Base-by-base conservation (phyloP, 2,888 invertebrate genomes). In the Xanthia togata region DNA sequence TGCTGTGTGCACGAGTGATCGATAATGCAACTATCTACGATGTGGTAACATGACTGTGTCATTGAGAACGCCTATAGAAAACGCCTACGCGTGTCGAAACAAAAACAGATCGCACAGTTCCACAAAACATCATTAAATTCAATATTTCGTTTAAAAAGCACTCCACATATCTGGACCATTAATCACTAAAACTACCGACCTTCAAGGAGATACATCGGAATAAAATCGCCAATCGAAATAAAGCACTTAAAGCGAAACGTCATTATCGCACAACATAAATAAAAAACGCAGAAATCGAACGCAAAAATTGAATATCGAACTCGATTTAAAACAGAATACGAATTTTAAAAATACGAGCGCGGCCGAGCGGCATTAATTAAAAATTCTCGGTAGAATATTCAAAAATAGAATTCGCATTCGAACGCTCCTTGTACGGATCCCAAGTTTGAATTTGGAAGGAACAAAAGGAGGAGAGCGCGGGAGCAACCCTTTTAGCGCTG, bases 381-480 rank as follows among this genome's bases (percentile, higher is more conserved):
- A 96, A 96, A 96, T 96, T 96, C 96, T 96, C 96, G 96, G 96
- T 96, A 96, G 96, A 96, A 96, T 96, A 96, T 96, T 96, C 96
- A 95, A 95, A 96, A 96, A 96, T 96, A 96, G 96, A 96, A 96
- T 96, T 95, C 96, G 96, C 96, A 96, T 95, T 96, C 96, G 95
- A 94, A 95, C 95, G 95, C 96, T 96, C 96, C 96, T 96, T 96
- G 96, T 96, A 96, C 95, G 96, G 96, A 93, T 93, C 93, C 92
- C 92, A 94, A 96, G 95, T 96, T 96, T 96, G 96, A 96, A 96
- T 96, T 96, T 96, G 96, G 96, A 93, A 95, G 95, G 94, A 95
- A 96, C 96, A 96, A 96, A 96, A 96, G 95, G 91, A 96, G 93
- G 92, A 96, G 94, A 95, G 93, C 94, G 95, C 96, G 96, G 96